These are phyloP conservation scores for Corticium candelabrum DNA, from an alignment of 37 sponge, comb jelly and placozoan genomes.

Conservation along the genomic window DNA sequence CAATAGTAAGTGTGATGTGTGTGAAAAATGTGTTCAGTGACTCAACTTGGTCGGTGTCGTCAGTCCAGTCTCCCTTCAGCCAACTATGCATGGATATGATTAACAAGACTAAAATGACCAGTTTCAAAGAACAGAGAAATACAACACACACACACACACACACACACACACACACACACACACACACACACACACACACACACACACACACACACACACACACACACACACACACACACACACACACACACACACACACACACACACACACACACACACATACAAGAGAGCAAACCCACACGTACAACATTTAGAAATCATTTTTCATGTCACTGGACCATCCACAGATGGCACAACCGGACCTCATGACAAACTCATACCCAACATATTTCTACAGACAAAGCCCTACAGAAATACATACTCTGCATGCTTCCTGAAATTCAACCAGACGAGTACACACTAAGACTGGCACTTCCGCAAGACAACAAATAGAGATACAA, in stretches of 20 bases:
- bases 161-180: too few species aligned
- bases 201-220: not conserved
- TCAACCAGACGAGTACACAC: too few species aligned
- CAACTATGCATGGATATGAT: conserved; percentile 30
- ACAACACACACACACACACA: too few species aligned
- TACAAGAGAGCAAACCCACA: conserved; percentile 15
- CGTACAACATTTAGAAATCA: not conserved
- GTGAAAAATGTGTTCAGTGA: too few species aligned
- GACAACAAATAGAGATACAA: too few species aligned
- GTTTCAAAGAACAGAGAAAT: not conserved
- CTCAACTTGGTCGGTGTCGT: conserved; percentile 91
- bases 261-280: conserved; percentile 24
- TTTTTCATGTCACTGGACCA: too few species aligned
- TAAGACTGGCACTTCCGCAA: too few species aligned
- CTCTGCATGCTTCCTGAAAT: too few species aligned
- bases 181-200: too few species aligned
- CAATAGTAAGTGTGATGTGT: too few species aligned
- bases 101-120: not conserved
- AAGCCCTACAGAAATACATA: not conserved
- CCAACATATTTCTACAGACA: not conserved
- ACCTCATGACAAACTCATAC: not conserved
- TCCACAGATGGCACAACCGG: not conserved
- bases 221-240: conserved; percentile 18
- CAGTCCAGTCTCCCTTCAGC: conserved; percentile 93
- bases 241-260: conserved; percentile 16